These are phyloP conservation scores for Lucifuga dentata DNA, from an alignment of 2,113 vertebrate species.

Conservation along the genomic window DNA sequence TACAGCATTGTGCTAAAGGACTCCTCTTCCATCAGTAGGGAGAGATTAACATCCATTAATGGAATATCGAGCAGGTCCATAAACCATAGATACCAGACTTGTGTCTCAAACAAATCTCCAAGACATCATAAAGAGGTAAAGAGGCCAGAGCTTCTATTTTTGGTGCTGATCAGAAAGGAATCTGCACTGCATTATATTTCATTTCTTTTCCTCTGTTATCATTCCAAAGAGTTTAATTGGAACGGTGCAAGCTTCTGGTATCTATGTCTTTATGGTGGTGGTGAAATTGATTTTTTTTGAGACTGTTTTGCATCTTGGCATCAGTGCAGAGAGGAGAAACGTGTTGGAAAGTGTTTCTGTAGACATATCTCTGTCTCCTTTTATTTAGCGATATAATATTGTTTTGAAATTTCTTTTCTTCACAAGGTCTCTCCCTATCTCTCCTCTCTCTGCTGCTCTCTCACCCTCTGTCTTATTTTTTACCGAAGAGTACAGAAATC, in stretches of 20 bases:
- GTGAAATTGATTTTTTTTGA: slow-evolving; percentile 24
- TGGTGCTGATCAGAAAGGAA: slow-evolving; percentile 58
- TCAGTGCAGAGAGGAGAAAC: slow-evolving; percentile 47
- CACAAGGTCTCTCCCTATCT: slow-evolving; percentile 19
- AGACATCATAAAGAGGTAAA: slow-evolving; percentile 59
- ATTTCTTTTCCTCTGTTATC: slow-evolving; percentile 55
- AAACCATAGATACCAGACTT: slow-evolving; percentile 37
- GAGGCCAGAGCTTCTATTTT: slow-evolving; percentile 70
- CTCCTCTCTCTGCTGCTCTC: slow-evolving; percentile 6
- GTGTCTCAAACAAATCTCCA: slow-evolving; percentile 35
- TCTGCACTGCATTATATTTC: slow-evolving; percentile 47
- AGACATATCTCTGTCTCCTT: slow-evolving; percentile 30
- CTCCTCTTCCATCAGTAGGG: slow-evolving; percentile 23
- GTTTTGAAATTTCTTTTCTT: slow-evolving; percentile 43
- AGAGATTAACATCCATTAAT: slow-evolving; percentile 66
- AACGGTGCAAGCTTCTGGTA: slow-evolving; percentile 44
- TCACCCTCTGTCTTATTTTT: background rate
- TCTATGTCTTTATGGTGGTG: slow-evolving; percentile 48
- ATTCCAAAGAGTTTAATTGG: slow-evolving; percentile 69
- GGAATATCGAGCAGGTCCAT: slow-evolving; percentile 28
- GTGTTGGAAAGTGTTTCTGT: slow-evolving; percentile 41
- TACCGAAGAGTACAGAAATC: slow-evolving; percentile 40
- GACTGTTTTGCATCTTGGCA: slow-evolving; percentile 45
- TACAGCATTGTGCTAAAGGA: slow-evolving; percentile 19
- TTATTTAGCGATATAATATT: slow-evolving; percentile 56